Conservation (phyloP, 2,113 vertebrate genomes). For the Corythaeola cristata region DNA sequence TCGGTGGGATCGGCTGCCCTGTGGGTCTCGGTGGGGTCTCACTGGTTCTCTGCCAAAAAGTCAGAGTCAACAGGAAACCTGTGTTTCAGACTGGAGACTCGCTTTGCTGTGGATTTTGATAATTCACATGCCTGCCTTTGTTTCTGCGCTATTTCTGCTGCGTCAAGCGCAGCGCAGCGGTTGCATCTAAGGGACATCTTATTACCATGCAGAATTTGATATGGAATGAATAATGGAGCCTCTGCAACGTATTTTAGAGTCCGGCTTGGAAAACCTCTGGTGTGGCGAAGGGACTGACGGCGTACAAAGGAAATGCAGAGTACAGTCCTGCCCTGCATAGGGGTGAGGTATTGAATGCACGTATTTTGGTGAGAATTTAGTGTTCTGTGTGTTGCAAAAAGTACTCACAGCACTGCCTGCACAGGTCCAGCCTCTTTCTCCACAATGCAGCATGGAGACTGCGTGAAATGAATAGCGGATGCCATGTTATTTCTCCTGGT, state of each 20-base stretch:
- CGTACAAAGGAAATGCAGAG: background rate
- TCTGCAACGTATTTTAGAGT: background rate
- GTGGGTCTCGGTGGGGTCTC: rapidly evolving
- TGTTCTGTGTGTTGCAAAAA: background rate
- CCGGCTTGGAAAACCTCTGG: background rate
- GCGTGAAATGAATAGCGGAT: background rate
- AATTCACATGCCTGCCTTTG: background rate
- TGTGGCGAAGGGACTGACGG: background rate
- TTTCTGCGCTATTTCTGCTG: background rate
- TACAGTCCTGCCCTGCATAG: background rate
- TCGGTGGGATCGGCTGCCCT: background rate
- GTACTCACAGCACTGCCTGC: rapidly evolving
- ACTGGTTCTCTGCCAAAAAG: background rate
- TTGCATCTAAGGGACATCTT: background rate
- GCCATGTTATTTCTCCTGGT: background rate
- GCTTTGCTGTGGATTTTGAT: background rate
- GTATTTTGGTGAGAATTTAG: background rate
- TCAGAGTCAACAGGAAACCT: background rate
- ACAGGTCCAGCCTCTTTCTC: background rate
- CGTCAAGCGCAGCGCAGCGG: background rate
- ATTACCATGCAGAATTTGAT: background rate
- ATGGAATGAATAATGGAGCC: background rate
- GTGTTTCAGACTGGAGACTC: background rate
- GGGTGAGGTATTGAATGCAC: background rate
- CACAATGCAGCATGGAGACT: background rate